Percentiles rank a stretch among this genome's conserved stretches.
Evolutionary conservation across 2,888 invertebrate species (phyloP).

Genomic region (Agrochola litura): DNA sequence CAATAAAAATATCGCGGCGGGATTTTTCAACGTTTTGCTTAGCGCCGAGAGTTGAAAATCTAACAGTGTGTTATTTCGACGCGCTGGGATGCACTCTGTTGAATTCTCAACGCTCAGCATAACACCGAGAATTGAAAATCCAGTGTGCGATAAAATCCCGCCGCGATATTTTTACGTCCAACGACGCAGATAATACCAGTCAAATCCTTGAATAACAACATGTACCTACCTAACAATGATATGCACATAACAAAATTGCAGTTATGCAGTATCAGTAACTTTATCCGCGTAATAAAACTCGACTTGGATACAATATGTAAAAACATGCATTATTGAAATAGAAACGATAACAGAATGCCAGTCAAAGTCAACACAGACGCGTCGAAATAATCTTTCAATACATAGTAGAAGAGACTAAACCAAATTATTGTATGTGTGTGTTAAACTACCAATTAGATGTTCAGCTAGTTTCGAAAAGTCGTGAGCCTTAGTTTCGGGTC

Average conservation of each 20-base stretch:
- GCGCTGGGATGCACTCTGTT: no score
- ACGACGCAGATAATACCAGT: background rate
- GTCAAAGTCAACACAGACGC: conserved; percentile 6
- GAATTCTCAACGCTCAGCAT: no score
- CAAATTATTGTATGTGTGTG: conserved; percentile 9
- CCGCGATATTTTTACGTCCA: no score
- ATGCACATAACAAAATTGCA: conserved; percentile 2
- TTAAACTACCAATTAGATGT: conserved; percentile 27
- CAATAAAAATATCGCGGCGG: no score
- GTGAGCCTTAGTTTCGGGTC: conserved; percentile 22
- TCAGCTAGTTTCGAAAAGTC: conserved; percentile 10
- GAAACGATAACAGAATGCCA: conserved; percentile 34
- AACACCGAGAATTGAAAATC: no score
- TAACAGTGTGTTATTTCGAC: no score
- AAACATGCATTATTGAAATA: conserved; percentile 41
- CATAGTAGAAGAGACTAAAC: background rate
- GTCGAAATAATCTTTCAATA: background rate
- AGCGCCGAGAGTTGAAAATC: no score
- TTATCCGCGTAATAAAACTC: conserved; percentile 38
- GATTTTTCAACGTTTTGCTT: no score
- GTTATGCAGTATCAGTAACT: conserved; percentile 25
- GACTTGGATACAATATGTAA: conserved; percentile 22
- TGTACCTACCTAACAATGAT: background rate
- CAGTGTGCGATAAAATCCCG: no score
- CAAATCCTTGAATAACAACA: background rate